phyloP scores from a whole-genome alignment of 1,140 invertebrate species.

The Drosophila lini region DNA sequence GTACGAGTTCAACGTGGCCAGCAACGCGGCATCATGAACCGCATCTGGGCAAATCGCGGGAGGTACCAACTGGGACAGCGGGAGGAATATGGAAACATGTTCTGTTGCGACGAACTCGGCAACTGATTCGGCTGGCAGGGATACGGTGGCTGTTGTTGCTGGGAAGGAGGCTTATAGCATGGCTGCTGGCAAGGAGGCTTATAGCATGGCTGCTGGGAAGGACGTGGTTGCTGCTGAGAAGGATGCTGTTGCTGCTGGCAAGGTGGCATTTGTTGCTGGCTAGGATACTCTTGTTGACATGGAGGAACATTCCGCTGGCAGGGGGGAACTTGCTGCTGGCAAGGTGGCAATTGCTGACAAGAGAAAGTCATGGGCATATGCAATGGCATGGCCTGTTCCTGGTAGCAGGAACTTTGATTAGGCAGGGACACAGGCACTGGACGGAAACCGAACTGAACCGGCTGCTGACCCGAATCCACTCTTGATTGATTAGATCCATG shows the following conservation, averaged over 20 bases:
- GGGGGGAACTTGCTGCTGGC: constrained; percentile 2
- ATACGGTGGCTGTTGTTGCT: constrained; percentile 6
- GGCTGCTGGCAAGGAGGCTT: not conserved
- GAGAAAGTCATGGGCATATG: not conserved
- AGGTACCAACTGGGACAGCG: constrained; percentile 36
- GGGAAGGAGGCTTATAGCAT: not conserved
- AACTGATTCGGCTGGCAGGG: constrained; percentile 5
- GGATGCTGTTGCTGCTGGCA: constrained; percentile 3
- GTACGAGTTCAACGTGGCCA: constrained; percentile 28
- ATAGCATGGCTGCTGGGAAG: not conserved
- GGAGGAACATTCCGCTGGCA: too few species aligned
- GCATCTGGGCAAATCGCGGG: constrained; percentile 62
- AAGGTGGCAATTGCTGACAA: not conserved
- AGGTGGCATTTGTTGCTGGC: too few species aligned
- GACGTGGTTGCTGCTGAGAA: not conserved
- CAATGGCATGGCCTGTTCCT: not conserved
- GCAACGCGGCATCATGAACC: constrained; percentile 64
- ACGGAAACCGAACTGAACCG: constrained; percentile 13
- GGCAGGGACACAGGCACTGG: not conserved
- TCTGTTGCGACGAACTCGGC: constrained; percentile 6
- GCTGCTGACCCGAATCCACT: too few species aligned
- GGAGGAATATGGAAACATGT: constrained; percentile 13
- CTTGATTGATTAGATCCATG: not conserved
- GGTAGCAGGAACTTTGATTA: not conserved
- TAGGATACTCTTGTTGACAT: not conserved